Evolutionary conservation across 2,113 vertebrate species (phyloP), one percentile per base, ranked within the genome.

Genomic region (Vimba vimba): DNA sequence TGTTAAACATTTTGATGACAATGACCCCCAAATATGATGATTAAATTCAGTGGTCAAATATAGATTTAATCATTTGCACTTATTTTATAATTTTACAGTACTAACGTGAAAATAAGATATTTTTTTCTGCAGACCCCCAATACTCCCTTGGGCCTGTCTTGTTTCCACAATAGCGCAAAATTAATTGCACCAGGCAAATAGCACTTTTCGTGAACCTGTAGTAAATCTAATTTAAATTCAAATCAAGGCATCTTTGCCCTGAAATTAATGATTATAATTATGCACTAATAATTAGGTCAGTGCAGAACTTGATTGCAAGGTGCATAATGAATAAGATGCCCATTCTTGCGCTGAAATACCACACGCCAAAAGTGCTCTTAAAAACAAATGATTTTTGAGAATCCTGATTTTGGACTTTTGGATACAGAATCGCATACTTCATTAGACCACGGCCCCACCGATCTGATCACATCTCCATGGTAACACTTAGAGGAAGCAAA

Each of bases 401-500:
- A 82, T 82, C 25, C 5, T 17, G 15, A 6, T 50, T 13, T 81
- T 64, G 45, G 60, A 82, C 27, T 50, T 59, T 23, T 5, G 7
- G 15, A 45, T 60, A 25, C 55, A 36, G 9, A n/a, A 79, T n/a
- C 7, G 43, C 43, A 43, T 47, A 39, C 23, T 81, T 60, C 25
- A 81, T 81, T 81, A 81, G 60, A 81, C 39, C 43, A 68, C 79
- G 10, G 64, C 45, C 64, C 62, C 52, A 11, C 82, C 43, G 33
- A 74, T 83, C 47, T 59, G 27, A 74, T 74, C 68, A 59, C 4
- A 52, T 83, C 47, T 73, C 82, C 82, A 83, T 83, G 82, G 66
- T 73, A 83, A 83, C 68, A 39, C 30, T 7, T 30, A 83, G 30
- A 73, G 68, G 30, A 73, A 74, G 82, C 50, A 57, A 25, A 83